These are phyloP conservation scores for Microlaimidae sp. DNA, from an alignment of 2,888 invertebrate species.

Conservation along the genomic window DNA sequence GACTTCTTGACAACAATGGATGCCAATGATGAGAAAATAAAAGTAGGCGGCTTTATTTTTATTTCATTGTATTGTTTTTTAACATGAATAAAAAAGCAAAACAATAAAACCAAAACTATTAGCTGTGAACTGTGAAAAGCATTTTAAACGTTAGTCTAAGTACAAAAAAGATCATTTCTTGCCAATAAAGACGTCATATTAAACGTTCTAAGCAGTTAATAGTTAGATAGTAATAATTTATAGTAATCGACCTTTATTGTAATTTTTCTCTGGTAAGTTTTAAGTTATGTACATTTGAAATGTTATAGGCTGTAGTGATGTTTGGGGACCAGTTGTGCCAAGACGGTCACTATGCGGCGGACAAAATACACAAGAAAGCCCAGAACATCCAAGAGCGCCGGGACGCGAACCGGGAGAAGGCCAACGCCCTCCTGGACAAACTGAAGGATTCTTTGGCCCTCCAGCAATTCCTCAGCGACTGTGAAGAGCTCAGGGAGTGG, in stretches of 20 bases:
- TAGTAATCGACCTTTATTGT: no score
- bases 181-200: no score
- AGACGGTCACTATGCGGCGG: conserved; percentile 83
- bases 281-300: no score
- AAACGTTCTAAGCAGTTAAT: no score
- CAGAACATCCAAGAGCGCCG: conserved; percentile 71
- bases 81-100: no score
- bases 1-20: conserved; percentile 99
- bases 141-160: no score
- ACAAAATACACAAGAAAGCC: conserved; percentile 87
- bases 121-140: no score
- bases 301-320: conserved; percentile 54
- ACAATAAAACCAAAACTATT: no score
- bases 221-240: no score
- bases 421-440: conserved; percentile 59
- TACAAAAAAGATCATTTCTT: no score
- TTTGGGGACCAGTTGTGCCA: conserved; percentile 77
- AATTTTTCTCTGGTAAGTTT: no score
- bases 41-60: conserved; percentile 44
- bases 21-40: conserved; percentile 98
- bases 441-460: conserved; percentile 80
- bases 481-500: conserved; percentile 94
- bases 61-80: not conserved
- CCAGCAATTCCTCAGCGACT: conserved; percentile 78
- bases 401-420: conserved; percentile 64